Percentiles rank a stretch among this genome's conserved stretches.
Evolutionary conservation across 2,888 invertebrate genomes (phyloP).

Genomic region (Cacoxenus indagator): DNA sequence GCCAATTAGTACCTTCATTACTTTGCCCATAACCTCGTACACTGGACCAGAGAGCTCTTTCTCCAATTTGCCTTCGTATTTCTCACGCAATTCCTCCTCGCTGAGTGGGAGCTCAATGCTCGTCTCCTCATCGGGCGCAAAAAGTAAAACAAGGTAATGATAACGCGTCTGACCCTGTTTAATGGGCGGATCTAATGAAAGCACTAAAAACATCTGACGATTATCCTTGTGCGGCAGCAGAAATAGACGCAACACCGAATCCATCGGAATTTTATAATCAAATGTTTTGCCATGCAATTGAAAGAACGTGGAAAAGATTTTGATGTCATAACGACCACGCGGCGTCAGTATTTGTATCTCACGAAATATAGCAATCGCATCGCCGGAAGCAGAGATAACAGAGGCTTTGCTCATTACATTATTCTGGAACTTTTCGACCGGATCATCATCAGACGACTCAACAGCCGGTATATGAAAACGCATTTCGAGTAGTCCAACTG

Average conservation of each 20-base stretch:
- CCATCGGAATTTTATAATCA: constrained; percentile 99
- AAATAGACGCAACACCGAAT: constrained; percentile 94
- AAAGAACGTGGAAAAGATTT: constrained; percentile 89
- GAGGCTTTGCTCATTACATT: constrained; percentile 98
- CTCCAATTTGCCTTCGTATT: constrained; percentile 92
- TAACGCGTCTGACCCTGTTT: constrained; percentile 99
- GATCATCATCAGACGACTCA: constrained; percentile 89
- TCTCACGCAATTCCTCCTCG: constrained; percentile 91
- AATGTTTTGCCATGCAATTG: constrained; percentile 98
- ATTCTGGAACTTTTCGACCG: constrained; percentile 96
- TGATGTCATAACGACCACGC: constrained; percentile 91
- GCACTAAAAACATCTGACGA: constrained; percentile 98
- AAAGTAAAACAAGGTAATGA: constrained; percentile 94
- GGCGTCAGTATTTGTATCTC: constrained; percentile 99
- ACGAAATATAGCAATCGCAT: constrained; percentile 96
- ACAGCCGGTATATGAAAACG: constrained; percentile 96
- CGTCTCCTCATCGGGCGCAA: constrained; percentile 94
- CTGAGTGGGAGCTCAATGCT: constrained; percentile 91
- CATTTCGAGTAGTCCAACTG: constrained; percentile 97
- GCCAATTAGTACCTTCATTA: constrained; percentile 96
- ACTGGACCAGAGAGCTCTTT: constrained; percentile 93
- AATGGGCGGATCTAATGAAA: constrained; percentile 98
- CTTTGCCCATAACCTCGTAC: constrained; percentile 94
- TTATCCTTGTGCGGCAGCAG: constrained; percentile 96
- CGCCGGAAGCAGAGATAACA: constrained; percentile 97